Evolutionary conservation across 2,797 vertebrate species (phyloP).

Genomic region (Streptopelia turtur): DNA sequence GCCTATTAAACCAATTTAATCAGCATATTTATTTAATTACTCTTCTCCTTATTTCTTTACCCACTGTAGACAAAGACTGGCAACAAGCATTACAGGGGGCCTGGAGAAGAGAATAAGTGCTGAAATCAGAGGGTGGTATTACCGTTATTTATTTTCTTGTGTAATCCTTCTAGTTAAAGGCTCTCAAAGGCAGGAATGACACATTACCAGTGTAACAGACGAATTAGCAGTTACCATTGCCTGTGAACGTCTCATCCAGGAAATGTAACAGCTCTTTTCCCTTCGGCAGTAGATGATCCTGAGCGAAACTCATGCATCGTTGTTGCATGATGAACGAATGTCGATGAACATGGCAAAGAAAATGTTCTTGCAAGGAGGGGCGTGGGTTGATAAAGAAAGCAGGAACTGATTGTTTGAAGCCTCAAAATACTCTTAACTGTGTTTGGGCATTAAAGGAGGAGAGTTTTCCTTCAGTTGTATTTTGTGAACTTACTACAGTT

Average conservation of each 20-base stretch:
- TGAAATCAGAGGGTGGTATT: constrained; percentile 60
- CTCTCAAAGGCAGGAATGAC: constrained; percentile 33
- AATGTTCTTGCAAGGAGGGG: not conserved
- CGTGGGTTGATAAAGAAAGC: not conserved
- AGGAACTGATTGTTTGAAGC: not conserved
- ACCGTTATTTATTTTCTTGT: constrained; percentile 56
- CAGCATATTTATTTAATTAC: constrained; percentile 36
- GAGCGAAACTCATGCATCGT: not conserved
- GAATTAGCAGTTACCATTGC: constrained; percentile 30
- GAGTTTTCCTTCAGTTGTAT: not conserved
- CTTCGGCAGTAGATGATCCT: constrained; percentile 9
- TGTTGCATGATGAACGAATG: not conserved
- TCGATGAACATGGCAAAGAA: not conserved
- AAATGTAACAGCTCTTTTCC: constrained; percentile 26
- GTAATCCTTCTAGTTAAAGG: constrained; percentile 28
- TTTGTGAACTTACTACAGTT: not conserved
- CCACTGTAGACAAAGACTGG: constrained; percentile 42
- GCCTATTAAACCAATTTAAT: constrained; percentile 33
- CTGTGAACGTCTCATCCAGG: constrained; percentile 6
- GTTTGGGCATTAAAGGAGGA: not conserved
- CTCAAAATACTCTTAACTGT: not conserved
- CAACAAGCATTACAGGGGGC: constrained; percentile 28
- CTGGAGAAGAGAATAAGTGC: constrained; percentile 51
- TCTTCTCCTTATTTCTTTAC: constrained; percentile 8
- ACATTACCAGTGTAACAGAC: not conserved